Evolutionary conservation across 2,113 vertebrate species (phyloP), one percentile per base, ranked within the genome.

Genomic region (Gymnogyps californianus): DNA sequence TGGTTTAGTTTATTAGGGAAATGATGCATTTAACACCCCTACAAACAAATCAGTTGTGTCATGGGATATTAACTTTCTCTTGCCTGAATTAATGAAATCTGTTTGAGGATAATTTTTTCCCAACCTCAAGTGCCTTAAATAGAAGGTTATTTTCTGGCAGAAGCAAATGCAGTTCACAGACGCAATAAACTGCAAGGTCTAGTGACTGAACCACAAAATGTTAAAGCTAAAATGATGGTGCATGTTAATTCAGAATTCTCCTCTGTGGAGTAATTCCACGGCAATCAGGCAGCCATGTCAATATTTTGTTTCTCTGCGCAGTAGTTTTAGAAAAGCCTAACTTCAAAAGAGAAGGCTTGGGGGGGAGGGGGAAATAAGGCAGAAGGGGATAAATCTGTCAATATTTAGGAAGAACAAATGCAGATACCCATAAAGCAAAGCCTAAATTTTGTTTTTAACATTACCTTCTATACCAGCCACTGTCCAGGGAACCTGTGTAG

Each of bases 31-130:
- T 97, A 97, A 95, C 90, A 94, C 69, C 82, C 90, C 36, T 90
- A 80, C 93, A 97, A 97, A 97, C 93, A 95, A 96, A 98, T 96
- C 54, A 64, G 66, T 97, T 96, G 90, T 93, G 90, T 94, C 97
- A 97, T 96, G 97, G 92, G 86, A 95, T 96, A 97, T 97, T 97
- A 98, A 96, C 89, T 96, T 97, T 94, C 90, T 96, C 85, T 94
- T 97, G 92, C 88, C 93, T 97, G 93, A 96, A 96, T 95, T 97
- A 97, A 97, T 97, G 94, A 97, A 97, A 95, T 87, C 83, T 94
- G 58, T 90, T 93, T 59, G 77, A 95, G 81, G 85, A 76, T 78
- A 26, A 66, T 96, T 91, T 92, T 83, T 89, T 44, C 64, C 52
- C 72, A 95, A 95, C 78, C 81, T 91, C 74, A 77, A 94, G 82